phyloP scores from a whole-genome alignment of 2,113 vertebrate genomes.

The Dipodomys merriami region DNA sequence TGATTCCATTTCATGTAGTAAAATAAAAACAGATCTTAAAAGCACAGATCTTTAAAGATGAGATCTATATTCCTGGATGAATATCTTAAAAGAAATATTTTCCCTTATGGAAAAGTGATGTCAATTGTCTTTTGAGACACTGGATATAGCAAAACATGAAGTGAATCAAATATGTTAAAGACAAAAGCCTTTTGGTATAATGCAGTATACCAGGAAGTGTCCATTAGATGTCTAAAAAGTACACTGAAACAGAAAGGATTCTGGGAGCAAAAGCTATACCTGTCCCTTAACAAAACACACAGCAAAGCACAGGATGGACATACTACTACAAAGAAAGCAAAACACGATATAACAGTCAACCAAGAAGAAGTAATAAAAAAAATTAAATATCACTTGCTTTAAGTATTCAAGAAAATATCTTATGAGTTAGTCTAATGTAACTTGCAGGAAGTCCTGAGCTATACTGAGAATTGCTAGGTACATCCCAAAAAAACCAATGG shows the following conservation, averaged over 20 bases:
- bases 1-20: neutral
- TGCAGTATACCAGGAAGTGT: neutral
- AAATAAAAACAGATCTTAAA: slow-evolving; percentile 2
- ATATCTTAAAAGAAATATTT: neutral
- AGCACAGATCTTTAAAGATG: slow-evolving; percentile 30
- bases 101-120: neutral
- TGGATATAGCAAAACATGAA: slow-evolving; percentile 22
- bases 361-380: neutral
- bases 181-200: neutral
- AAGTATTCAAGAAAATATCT: neutral
- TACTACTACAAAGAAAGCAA: neutral
- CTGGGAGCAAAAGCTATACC: neutral
- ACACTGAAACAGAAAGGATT: neutral
- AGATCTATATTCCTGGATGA: neutral
- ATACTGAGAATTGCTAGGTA: neutral
- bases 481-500: neutral
- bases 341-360: neutral
- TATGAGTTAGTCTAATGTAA: neutral
- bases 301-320: neutral
- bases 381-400: neutral
- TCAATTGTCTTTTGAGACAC: neutral
- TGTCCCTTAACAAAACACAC: neutral
- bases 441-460: neutral
- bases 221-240: neutral
- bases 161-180: neutral